Conservation (phyloP, 2,113 vertebrate species). For the Gopherus flavomarginatus region DNA sequence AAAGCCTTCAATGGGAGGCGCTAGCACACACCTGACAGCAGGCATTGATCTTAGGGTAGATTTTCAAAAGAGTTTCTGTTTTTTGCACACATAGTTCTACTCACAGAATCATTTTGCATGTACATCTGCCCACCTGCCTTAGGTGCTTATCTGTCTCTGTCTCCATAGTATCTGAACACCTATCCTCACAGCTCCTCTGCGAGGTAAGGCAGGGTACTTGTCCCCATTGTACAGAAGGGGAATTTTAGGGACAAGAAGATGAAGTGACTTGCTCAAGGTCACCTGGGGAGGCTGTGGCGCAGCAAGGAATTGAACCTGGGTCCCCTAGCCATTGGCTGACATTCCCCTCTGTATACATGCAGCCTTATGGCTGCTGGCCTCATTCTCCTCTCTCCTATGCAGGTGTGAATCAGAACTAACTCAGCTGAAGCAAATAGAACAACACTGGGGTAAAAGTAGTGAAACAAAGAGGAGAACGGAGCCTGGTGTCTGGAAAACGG, state of each 20-base stretch:
- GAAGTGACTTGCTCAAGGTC: too few relatives aligned
- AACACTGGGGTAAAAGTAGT: neutral
- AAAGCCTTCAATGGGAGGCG: neutral
- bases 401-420: neutral
- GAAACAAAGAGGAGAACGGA: neutral
- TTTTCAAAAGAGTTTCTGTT: neutral
- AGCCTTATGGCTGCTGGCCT: neutral
- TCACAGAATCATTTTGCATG: neutral
- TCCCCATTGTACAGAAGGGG: neutral
- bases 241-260: too few relatives aligned
- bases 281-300: too few relatives aligned
- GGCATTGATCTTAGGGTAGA: neutral
- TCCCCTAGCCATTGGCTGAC: neutral
- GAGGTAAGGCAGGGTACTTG: neutral
- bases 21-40: neutral
- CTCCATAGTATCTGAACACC: neutral
- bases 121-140: neutral
- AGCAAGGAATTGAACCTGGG: neutral
- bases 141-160: neutral
- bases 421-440: neutral
- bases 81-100: neutral
- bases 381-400: neutral
- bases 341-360: neutral
- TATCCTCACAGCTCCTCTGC: neutral
- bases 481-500: neutral